These are phyloP conservation scores for Hesperophylax magnus DNA, from an alignment of 1,140 invertebrate genomes.

Conservation along the genomic window DNA sequence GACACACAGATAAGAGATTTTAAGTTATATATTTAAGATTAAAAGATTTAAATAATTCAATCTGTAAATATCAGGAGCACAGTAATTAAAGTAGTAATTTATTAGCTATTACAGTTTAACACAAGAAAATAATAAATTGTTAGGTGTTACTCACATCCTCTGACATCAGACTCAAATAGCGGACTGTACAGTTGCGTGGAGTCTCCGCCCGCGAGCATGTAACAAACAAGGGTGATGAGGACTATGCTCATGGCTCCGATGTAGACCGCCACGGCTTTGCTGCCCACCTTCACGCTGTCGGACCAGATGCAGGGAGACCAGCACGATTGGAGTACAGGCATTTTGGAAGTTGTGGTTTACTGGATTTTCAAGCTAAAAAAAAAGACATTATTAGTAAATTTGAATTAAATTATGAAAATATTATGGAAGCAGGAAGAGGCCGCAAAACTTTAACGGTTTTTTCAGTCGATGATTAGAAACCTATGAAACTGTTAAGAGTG, in stretches of 20 bases:
- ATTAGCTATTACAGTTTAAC: no score
- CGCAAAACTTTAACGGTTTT: no score
- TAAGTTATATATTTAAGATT: no score
- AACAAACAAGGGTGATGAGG: conserved; percentile 80
- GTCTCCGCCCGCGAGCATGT: conserved; percentile 87
- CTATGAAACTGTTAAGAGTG: no score
- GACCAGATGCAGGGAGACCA: conserved; percentile 92
- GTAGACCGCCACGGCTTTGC: conserved; percentile 83
- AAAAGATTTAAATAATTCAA: no score
- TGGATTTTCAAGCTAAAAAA: conserved; percentile 25
- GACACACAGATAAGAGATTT: no score
- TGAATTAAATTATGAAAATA: no score
- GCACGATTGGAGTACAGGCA: conserved; percentile 83
- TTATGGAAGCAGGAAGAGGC: no score
- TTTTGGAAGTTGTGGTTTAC: conserved; percentile 62
- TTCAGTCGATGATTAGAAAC: no score
- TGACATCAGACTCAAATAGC: conserved; percentile 88
- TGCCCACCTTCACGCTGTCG: conserved; percentile 81
- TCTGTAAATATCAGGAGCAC: no score
- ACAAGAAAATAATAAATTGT: no score
- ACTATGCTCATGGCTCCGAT: conserved; percentile 81
- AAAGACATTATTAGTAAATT: not conserved
- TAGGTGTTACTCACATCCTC: conserved; percentile 75
- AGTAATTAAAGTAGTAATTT: no score
- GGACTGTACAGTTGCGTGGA: conserved; percentile 90